Base-by-base conservation (phyloP, 64 coral and sea anemone species). In the Actinia equina region DNA sequence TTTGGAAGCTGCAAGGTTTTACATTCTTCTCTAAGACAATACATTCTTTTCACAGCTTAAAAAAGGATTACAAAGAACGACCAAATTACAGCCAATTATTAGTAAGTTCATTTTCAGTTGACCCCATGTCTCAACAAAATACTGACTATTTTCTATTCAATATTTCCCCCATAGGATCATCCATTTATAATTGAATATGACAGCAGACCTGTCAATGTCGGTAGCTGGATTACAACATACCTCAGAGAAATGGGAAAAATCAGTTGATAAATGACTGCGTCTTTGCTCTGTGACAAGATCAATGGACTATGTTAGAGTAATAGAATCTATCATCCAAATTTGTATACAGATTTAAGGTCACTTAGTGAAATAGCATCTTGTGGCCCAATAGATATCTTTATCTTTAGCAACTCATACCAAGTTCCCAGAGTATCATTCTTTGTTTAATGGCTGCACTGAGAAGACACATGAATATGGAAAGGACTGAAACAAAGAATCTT, bases 51-150 rank as follows among this genome's bases (percentile, higher is more conserved):
- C 89, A 43, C 65, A 96, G 94, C 85, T 74, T 96, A 57, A 80
- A 90, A 77, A 96, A 96, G 53, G 85, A 96, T 79, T 96, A 96
- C 14, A 78, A 51, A 87, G 84, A 96, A 27, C 63, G 94, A 67
- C 91, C 94, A 4, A 96, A 96, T 44, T 96, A 96, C 76, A 55
- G 85, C 18, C 81, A 81, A 58, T 90, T 96, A 37, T 81, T 93
- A 88, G 94, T 96, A 59, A 96, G 94, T 88, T 2, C 17, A 4
- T 81, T 5, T 44, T 7, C 78, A 19, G 41, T 10, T 19, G 6
- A 0, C 18, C 44, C 7, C 27, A 0, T 30, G 6, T 43, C 14
- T 86, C 30, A 52, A 65, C 62, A 65, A 3, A 5, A 23, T 22
- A 65, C 62, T 65, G 20, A 19, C 62, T 22, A 8, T 49, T 49